phyloP scores from a whole-genome alignment of 2,113 vertebrate genomes.

The Notarius quadriscutis region DNA sequence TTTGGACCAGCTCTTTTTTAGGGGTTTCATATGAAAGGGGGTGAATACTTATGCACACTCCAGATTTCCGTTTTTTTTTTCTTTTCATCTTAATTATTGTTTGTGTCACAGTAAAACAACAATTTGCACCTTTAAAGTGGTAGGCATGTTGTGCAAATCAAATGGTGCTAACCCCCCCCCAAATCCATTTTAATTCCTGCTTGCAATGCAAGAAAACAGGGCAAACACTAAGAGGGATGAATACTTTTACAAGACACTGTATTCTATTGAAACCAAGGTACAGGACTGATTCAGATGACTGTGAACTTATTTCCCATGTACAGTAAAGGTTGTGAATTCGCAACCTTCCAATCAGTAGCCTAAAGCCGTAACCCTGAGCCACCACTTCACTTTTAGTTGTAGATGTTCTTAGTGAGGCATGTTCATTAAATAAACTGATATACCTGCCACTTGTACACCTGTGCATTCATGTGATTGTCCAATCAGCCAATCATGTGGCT shows the following conservation, averaged over 20 bases:
- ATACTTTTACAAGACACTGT: background rate
- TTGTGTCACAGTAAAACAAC: too few species aligned
- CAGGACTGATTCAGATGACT: background rate
- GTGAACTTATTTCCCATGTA: background rate
- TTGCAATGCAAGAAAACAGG: too few species aligned
- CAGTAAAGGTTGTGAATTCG: background rate
- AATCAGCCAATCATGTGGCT: background rate
- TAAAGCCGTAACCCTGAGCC: background rate
- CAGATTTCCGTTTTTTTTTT: too few species aligned
- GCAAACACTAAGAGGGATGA: too few species aligned
- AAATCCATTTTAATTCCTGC: too few species aligned
- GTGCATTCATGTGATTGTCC: background rate
- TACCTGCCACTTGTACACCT: background rate
- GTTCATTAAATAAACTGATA: background rate
- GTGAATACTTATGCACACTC: too few species aligned
- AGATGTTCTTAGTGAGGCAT: background rate
- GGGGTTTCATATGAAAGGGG: too few species aligned
- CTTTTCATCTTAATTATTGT: too few species aligned
- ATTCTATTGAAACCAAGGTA: background rate
- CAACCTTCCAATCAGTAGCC: background rate
- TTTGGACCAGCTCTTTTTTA: too few species aligned
- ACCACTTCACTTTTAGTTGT: background rate
- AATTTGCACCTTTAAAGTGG: too few species aligned
- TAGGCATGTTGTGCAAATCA: too few species aligned
- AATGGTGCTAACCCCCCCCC: too few species aligned